Conservation (phyloP, 2,797 vertebrate species). For the Miichthys miiuy region DNA sequence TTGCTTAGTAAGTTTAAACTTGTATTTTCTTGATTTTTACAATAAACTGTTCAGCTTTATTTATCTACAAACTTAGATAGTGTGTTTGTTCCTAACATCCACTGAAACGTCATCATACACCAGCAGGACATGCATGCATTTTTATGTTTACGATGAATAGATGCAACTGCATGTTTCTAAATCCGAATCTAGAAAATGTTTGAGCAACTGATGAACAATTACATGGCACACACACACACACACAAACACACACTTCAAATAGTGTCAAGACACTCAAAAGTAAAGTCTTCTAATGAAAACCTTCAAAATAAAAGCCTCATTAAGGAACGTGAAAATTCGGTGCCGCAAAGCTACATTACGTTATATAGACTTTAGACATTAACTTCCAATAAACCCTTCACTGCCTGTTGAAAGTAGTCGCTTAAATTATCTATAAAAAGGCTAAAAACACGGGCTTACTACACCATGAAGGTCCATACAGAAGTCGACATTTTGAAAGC, state of each 20-base stretch:
- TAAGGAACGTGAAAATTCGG: not conserved
- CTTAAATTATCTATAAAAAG: too few relatives aligned
- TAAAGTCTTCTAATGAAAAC: not conserved
- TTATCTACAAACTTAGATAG: not conserved
- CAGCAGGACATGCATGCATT: not conserved
- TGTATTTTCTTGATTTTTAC: not conserved
- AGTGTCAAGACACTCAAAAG: not conserved
- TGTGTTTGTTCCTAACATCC: not conserved
- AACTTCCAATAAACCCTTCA: too few relatives aligned
- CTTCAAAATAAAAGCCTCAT: constrained; percentile 47
- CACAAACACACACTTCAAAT: not conserved
- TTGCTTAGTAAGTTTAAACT: not conserved
- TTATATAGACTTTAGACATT: too few relatives aligned
- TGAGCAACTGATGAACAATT: not conserved
- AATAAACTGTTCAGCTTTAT: not conserved
- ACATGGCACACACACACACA: not conserved
- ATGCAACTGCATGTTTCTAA: not conserved
- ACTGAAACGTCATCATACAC: too few relatives aligned
- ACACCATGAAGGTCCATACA: too few relatives aligned
- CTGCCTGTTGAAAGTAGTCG: too few relatives aligned
- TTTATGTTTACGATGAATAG: not conserved
- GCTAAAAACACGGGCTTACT: too few relatives aligned
- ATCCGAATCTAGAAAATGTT: not conserved
- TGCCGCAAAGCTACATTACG: too few relatives aligned
- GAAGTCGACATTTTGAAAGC: too few relatives aligned